Conservation (phyloP, 2,113 vertebrate genomes). For the Psittacara wagleri region DNA sequence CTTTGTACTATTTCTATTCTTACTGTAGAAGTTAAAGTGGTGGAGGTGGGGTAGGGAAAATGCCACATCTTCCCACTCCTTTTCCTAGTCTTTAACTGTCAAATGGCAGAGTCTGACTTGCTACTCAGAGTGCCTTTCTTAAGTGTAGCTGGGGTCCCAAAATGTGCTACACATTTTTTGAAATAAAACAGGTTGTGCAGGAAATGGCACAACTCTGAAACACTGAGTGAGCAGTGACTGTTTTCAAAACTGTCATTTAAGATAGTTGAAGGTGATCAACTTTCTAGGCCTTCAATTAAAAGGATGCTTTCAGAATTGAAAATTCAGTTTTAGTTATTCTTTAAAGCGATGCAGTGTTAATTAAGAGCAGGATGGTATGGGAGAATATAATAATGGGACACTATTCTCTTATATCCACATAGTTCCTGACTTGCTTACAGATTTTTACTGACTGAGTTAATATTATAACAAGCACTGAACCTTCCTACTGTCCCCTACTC, state of each 20-base stretch:
- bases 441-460: background rate
- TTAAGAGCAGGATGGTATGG: background rate
- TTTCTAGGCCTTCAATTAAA: background rate
- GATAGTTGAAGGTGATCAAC: background rate
- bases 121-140: background rate
- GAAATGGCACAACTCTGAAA: background rate
- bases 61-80: background rate
- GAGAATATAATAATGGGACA: background rate
- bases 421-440: background rate
- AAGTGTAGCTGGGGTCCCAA: background rate
- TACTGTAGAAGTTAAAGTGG: background rate
- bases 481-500: background rate
- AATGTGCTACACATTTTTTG: background rate
- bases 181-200: background rate
- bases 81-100: background rate
- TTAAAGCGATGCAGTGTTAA: background rate
- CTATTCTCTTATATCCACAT: background rate
- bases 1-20: background rate
- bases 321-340: background rate
- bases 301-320: background rate
- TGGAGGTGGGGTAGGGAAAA: background rate
- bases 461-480: background rate
- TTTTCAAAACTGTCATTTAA: background rate
- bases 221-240: background rate
- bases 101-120: background rate